These are phyloP conservation scores for Taurulus bubalis DNA, from an alignment of 2,113 vertebrate species.

Conservation along the genomic window DNA sequence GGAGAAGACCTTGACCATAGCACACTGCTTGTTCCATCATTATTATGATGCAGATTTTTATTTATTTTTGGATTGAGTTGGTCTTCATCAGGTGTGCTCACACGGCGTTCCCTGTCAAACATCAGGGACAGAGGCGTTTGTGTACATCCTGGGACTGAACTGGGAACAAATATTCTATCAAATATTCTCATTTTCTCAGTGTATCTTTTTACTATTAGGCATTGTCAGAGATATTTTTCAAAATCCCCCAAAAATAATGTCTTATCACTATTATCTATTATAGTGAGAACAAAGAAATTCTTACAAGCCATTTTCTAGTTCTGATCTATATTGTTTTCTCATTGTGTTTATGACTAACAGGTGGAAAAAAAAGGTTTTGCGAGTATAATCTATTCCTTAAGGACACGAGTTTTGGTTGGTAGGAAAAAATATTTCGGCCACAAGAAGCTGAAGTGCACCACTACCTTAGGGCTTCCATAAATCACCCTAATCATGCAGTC, in stretches of 20 bases:
- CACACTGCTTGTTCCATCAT: not conserved
- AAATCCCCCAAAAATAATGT: too few species aligned
- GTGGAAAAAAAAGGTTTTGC: not conserved
- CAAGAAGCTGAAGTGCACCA: not conserved
- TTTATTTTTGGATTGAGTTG: too few species aligned
- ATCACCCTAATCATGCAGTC: not conserved
- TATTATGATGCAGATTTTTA: not conserved
- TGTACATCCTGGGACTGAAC: not conserved
- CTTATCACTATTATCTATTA: too few species aligned
- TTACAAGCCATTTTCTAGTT: too few species aligned
- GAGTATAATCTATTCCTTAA: too few species aligned
- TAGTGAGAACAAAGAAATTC: too few species aligned
- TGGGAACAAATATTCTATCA: not conserved
- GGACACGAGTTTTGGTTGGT: too few species aligned
- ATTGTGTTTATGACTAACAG: not conserved
- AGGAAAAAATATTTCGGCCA: too few species aligned
- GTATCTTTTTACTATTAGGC: not conserved
- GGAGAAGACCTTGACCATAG: not conserved
- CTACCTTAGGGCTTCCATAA: not conserved
- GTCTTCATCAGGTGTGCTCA: not conserved
- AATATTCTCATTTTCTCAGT: not conserved
- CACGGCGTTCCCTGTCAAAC: not conserved
- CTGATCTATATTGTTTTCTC: too few species aligned
- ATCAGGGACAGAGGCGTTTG: not conserved
- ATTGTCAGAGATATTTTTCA: not conserved